Percentiles rank a stretch among this genome's conserved stretches.
Conservation (phyloP, 1,140 invertebrate genomes). For the Orchesella cincta region DNA sequence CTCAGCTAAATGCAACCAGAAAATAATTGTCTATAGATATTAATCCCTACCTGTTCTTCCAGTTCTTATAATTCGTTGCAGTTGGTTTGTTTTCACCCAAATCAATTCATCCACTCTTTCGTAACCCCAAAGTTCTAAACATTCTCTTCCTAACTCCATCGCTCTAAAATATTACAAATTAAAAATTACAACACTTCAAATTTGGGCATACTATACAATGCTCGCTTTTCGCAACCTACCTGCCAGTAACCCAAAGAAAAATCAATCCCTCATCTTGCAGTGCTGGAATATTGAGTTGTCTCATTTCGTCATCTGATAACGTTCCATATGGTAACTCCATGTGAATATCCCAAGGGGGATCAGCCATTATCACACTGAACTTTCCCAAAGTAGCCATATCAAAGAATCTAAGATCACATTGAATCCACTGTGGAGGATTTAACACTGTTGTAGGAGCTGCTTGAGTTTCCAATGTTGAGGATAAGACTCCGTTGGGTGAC, state of each 20-base stretch:
- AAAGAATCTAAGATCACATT: conserved; percentile 91
- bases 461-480: conserved; percentile 17
- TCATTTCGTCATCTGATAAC: conserved; percentile 98
- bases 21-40: not conserved
- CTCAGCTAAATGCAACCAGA: too few relatives aligned
- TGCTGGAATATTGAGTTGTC: conserved; percentile 83
- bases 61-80: conserved; percentile 94
- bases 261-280: conserved; percentile 94
- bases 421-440: conserved; percentile 92
- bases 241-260: conserved; percentile 96
- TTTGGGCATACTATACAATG: not conserved
- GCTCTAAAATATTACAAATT: conserved; percentile 65
- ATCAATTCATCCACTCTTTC: conserved; percentile 95
- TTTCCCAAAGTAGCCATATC: conserved; percentile 95
- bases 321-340: conserved; percentile 99
- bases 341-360: conserved; percentile 93
- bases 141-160: conserved; percentile 94
- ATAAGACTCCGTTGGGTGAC: conserved; percentile 55
- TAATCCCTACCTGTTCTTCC: conserved; percentile 72
- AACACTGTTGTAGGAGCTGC: conserved; percentile 65
- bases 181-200: too few relatives aligned
- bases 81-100: conserved; percentile 98
- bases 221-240: conserved; percentile 56
- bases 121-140: conserved; percentile 90
- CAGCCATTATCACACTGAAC: conserved; percentile 91